Evolutionary conservation across 2,888 invertebrate genomes (phyloP), one percentile per base, ranked within the genome.

Genomic region (Idaea aversata): DNA sequence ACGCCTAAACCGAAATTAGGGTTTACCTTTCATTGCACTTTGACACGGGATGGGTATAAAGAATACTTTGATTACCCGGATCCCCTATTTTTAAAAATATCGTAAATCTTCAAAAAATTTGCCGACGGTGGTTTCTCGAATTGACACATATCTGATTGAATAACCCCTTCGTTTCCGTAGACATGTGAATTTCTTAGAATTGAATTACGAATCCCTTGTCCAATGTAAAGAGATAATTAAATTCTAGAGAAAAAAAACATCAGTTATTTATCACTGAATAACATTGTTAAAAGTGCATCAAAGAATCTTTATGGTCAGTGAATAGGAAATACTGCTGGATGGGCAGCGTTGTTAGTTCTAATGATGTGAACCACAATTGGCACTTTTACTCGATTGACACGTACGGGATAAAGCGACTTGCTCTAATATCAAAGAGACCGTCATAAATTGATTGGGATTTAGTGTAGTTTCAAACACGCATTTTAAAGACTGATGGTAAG

Each of bases 21-120:
- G 88, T 86, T 87, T 88, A 91, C 88, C 90, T 90, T 88, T 89
- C 81, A 86, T 85, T 89, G 92, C 90, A 88, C 91, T 92, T 88
- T 92, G 92, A 92, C 92, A 93, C 84, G 87, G 83, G 84, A 87
- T 87, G 84, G 73, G 80, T 83, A 77, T 73, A 83, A 77, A 79
- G 84, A 86, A 84, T 77, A 79, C 83, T 75, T 87, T 88, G 88
- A 91, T 91, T 90, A 88, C 89, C 90, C 87, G 75, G 84, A 88
- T 87, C 75, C 69, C 76, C 82, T 82, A 80, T 87, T 86, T 79
- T 70, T 62, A 61, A 85, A 89, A 90, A 92, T 90, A 91, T 90
- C 83, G 77, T 77, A 75, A 76, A 34, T 59, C 34, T 59, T 34
- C 16, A 34, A 7, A 25, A 59, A 59, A 84, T 84, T 78, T 76